A percentile compares a stretch with the other conserved stretches of the same genome.
Evolutionary conservation across 2,888 invertebrate species (phyloP).

Genomic region (Pammene aurita): DNA sequence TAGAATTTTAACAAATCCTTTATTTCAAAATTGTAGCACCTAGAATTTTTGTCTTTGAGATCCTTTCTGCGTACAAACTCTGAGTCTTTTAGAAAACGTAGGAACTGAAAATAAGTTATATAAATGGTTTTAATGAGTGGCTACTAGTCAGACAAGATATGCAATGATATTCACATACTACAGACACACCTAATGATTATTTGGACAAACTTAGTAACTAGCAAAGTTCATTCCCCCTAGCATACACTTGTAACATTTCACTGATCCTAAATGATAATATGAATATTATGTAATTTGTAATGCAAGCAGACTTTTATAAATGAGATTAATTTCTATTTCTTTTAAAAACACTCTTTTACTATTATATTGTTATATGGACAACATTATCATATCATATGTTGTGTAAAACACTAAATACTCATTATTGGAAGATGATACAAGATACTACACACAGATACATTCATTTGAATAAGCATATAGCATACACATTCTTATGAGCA

Average conservation of each 20-base stretch:
- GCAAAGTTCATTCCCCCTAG: constrained; percentile 46
- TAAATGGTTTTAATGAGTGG: constrained; percentile 26
- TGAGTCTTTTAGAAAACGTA: constrained; percentile 54
- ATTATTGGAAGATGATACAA: constrained; percentile 52
- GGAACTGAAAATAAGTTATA: constrained; percentile 49
- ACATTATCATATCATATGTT: constrained; percentile 8
- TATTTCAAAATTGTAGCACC: constrained; percentile 76
- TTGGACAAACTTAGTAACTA: constrained; percentile 47
- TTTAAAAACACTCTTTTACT: constrained; percentile 4
- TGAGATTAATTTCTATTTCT: background rate
- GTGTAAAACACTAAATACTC: constrained; percentile 11
- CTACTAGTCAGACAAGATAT: constrained; percentile 42
- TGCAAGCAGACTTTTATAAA: constrained; percentile 19
- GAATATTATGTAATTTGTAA: background rate
- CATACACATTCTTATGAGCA: constrained; percentile 37
- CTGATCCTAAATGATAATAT: background rate
- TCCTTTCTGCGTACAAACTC: constrained; percentile 57
- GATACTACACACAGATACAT: constrained; percentile 42
- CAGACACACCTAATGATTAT: constrained; percentile 48
- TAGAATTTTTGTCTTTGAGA: constrained; percentile 72
- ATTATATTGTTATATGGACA: constrained; percentile 4
- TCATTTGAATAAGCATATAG: constrained; percentile 35
- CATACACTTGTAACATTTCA: constrained; percentile 34
- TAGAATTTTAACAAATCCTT: constrained; percentile 64
- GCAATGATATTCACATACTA: constrained; percentile 47